A percentile compares a stretch with the other conserved stretches of the same genome.
phyloP scores from a whole-genome alignment of 1,140 invertebrate species.

The Sitophilus oryzae region DNA sequence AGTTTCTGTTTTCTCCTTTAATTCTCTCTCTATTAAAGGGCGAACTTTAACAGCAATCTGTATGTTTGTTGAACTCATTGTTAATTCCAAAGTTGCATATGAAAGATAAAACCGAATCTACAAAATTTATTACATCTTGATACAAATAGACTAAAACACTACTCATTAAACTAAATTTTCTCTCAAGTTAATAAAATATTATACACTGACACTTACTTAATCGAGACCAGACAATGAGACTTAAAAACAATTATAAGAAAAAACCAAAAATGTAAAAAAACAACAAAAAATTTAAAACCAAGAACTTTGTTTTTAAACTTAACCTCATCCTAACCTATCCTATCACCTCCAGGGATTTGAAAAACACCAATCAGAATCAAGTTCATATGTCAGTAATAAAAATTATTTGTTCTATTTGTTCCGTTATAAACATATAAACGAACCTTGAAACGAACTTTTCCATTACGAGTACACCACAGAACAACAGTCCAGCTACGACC shows the following conservation, averaged over 20 bases:
- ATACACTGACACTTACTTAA: background rate
- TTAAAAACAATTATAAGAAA: background rate
- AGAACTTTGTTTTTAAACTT: background rate
- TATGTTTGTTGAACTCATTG: conserved; percentile 47
- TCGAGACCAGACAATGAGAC: background rate
- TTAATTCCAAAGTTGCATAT: background rate
- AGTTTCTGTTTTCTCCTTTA: conserved; percentile 51
- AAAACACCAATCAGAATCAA: background rate
- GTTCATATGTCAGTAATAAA: background rate
- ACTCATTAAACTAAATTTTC: background rate
- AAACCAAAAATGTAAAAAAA: background rate
- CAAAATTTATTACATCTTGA: background rate
- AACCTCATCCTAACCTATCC: background rate
- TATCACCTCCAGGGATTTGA: background rate
- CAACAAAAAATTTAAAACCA: background rate
- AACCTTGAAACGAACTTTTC: too few species aligned
- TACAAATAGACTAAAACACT: background rate
- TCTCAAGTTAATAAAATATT: background rate
- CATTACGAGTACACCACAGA: too few species aligned
- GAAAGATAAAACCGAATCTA: background rate
- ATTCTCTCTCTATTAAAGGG: conserved; percentile 60
- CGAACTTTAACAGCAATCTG: conserved; percentile 70
- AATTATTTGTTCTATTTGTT: too few species aligned
- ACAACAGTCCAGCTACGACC: too few species aligned
- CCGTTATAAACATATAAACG: too few species aligned